These are phyloP conservation scores for Teleogryllus occipitalis DNA, from an alignment of 1,140 invertebrate species.

Conservation along the genomic window DNA sequence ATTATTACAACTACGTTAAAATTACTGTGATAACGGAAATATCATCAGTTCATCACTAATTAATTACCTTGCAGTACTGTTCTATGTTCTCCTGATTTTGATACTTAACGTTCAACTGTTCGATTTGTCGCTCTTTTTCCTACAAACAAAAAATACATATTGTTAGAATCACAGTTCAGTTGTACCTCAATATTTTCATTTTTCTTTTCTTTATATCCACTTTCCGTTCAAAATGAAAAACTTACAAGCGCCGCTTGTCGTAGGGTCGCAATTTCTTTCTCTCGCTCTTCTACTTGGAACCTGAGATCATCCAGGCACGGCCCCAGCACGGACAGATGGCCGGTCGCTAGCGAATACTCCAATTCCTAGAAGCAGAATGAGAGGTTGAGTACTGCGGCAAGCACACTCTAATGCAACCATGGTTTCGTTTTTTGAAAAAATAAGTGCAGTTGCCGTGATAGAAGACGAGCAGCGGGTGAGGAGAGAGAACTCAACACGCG, in stretches of 20 bases:
- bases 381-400: no score
- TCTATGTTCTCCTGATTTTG: background rate
- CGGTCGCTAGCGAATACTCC: background rate
- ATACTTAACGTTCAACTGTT: background rate
- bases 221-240: background rate
- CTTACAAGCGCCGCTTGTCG: slow-evolving; percentile 37
- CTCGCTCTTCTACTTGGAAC: slow-evolving; percentile 35
- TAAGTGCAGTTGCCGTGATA: no score
- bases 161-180: no score
- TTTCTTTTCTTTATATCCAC: background rate
- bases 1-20: no score
- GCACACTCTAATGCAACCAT: no score
- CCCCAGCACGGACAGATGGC: background rate
- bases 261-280: slow-evolving; percentile 37
- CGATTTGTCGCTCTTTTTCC: background rate
- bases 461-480: no score
- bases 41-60: background rate
- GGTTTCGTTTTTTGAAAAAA: no score
- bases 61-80: background rate
- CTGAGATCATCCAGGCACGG: slow-evolving; percentile 34
- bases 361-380: background rate
- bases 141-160: background rate
- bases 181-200: background rate
- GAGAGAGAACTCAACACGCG: no score
- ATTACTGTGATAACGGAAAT: no score